A percentile compares a stretch with the other conserved stretches of the same genome.
These are phyloP conservation scores for Botia kubotai DNA, from an alignment of 2,797 vertebrate genomes.

Conservation along the genomic window DNA sequence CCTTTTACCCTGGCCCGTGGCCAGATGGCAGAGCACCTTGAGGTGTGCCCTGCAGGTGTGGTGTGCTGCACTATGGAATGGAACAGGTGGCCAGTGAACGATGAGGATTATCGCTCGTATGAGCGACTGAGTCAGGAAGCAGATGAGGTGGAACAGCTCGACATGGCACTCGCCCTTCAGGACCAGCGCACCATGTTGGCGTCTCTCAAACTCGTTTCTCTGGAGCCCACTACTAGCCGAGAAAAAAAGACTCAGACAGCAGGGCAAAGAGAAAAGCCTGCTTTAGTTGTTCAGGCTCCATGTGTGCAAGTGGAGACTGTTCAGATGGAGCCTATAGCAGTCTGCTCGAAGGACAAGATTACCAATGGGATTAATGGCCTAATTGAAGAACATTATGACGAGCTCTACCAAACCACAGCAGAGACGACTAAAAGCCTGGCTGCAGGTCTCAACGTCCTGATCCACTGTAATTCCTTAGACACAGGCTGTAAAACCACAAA, in stretches of 20 bases:
- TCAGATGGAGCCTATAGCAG: slow-evolving; percentile 66
- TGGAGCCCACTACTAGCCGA: slow-evolving; percentile 82
- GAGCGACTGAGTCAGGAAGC: slow-evolving; percentile 92
- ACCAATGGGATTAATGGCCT: slow-evolving; percentile 86
- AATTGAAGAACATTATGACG: slow-evolving; percentile 88
- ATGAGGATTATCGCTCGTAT: slow-evolving; percentile 92
- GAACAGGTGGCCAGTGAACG: slow-evolving; percentile 97
- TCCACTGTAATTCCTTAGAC: slow-evolving; percentile 72
- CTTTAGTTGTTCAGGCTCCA: not conserved
- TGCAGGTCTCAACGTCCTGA: slow-evolving; percentile 91
- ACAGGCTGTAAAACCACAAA: slow-evolving; percentile 50
- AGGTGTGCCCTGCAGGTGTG: slow-evolving; percentile 94
- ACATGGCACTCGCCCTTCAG: slow-evolving; percentile 97
- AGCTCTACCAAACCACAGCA: slow-evolving; percentile 93
- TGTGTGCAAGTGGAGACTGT: not conserved
- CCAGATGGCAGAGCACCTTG: slow-evolving; percentile 93
- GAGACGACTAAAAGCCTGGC: slow-evolving; percentile 94
- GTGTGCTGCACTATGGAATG: slow-evolving; percentile 99
- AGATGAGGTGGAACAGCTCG: slow-evolving; percentile 93
- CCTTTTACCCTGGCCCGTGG: slow-evolving; percentile 85
- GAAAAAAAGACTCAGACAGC: slow-evolving; percentile 23
- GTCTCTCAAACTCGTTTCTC: slow-evolving; percentile 92
- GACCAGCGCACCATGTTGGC: slow-evolving; percentile 94
- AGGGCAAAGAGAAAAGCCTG: slow-evolving; percentile 14
- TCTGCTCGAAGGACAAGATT: slow-evolving; percentile 80